phyloP scores from a whole-genome alignment of 2,888 invertebrate genomes.

The Agonopterix heracliana region DNA sequence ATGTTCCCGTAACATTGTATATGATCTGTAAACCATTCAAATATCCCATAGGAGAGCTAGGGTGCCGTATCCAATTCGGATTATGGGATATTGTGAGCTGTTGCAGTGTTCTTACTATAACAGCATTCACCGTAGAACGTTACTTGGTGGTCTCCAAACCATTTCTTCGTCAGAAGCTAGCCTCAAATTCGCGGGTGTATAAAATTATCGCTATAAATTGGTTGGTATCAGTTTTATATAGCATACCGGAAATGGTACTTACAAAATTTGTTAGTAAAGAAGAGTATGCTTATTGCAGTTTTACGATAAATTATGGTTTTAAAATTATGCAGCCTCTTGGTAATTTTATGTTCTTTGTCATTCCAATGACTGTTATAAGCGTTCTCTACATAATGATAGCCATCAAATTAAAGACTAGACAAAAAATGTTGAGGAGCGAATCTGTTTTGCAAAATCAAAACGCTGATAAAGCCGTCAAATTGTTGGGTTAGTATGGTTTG shows the following conservation, averaged over 20 bases:
- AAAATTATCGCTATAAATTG: slow-evolving; percentile 83
- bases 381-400: slow-evolving; percentile 87
- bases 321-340: slow-evolving; percentile 70
- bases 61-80: slow-evolving; percentile 84
- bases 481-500: slow-evolving; percentile 82
- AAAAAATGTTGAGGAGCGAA: slow-evolving; percentile 69
- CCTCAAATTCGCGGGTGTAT: slow-evolving; percentile 85
- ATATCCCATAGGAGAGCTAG: slow-evolving; percentile 84
- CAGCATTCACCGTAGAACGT: slow-evolving; percentile 91
- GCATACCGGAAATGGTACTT: slow-evolving; percentile 79
- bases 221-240: slow-evolving; percentile 82
- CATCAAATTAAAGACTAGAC: slow-evolving; percentile 78
- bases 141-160: slow-evolving; percentile 91
- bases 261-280: slow-evolving; percentile 52
- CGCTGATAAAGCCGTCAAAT: slow-evolving; percentile 81
- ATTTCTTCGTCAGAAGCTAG: slow-evolving; percentile 85
- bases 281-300: slow-evolving; percentile 52
- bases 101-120: slow-evolving; percentile 88
- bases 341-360: slow-evolving; percentile 87
- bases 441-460: slow-evolving; percentile 56
- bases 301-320: slow-evolving; percentile 34
- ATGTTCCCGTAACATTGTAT: slow-evolving; percentile 87
- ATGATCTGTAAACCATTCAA: slow-evolving; percentile 84
- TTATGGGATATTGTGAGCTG: slow-evolving; percentile 87
- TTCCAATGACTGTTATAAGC: slow-evolving; percentile 89